Evolutionary conservation across 2,113 vertebrate genomes (phyloP).

Genomic region (Marmota monax): DNA sequence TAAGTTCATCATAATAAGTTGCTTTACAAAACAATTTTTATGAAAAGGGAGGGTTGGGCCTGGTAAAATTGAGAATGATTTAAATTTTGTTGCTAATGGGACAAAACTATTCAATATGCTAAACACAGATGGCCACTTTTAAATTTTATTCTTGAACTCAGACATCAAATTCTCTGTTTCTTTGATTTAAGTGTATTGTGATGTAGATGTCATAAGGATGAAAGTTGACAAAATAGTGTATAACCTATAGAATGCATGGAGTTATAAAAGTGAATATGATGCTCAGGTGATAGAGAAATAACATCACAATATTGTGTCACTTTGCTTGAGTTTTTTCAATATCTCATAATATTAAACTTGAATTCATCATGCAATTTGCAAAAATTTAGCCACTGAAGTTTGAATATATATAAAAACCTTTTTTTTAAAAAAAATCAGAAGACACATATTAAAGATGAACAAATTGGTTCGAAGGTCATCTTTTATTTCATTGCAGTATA

Average conservation of each 20-base stretch:
- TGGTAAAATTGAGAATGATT: background rate
- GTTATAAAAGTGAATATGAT: background rate
- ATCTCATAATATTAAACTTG: constrained; percentile 14
- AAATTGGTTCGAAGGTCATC: background rate
- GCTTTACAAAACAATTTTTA: constrained; percentile 13
- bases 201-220: background rate
- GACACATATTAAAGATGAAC: background rate
- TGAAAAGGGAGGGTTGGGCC: background rate
- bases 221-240: background rate
- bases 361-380: background rate
- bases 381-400: background rate
- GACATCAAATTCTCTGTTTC: background rate
- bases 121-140: background rate
- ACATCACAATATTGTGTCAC: constrained; percentile 9
- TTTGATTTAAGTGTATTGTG: background rate
- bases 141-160: constrained; percentile 35
- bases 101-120: background rate
- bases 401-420: background rate
- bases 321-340: background rate
- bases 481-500: constrained; percentile 35
- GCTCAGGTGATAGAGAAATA: background rate
- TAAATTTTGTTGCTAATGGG: background rate
- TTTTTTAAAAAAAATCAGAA: background rate
- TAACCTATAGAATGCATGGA: background rate
- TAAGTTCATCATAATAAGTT: constrained; percentile 3